These are phyloP conservation scores for Perdita meconis DNA, from an alignment of 2,888 invertebrate genomes.

Conservation along the genomic window DNA sequence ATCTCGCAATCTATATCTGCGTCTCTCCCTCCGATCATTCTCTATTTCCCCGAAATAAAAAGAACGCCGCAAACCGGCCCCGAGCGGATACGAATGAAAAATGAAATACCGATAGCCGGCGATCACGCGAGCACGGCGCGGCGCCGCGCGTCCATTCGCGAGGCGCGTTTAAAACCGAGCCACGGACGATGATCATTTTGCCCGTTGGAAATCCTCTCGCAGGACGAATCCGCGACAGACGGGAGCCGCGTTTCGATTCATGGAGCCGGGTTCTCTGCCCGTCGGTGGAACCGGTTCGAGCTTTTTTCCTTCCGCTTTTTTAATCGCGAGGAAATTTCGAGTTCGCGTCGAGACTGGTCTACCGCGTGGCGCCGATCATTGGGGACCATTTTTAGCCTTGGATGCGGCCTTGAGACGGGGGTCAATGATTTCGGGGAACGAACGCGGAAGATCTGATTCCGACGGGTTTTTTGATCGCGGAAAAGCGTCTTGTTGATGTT, in stretches of 20 bases:
- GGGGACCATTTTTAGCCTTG: too few species aligned
- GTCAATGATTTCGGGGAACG: conserved; percentile 5
- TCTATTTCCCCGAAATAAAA: background rate
- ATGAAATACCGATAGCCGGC: conserved; percentile 2
- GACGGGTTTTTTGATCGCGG: too few species aligned
- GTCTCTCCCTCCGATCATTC: background rate
- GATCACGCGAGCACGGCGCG: background rate
- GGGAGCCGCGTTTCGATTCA: too few species aligned
- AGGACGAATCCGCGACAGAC: conserved; percentile 33
- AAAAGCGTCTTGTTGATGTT: too few species aligned
- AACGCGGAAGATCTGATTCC: conserved; percentile 54
- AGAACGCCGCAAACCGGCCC: background rate
- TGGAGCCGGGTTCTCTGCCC: conserved; percentile 40
- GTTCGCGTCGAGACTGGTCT: conserved; percentile 5
- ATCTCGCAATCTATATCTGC: background rate
- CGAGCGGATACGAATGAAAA: background rate
- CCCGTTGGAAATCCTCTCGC: background rate
- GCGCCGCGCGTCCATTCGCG: too few species aligned
- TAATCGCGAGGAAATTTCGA: conserved; percentile 32
- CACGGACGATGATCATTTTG: too few species aligned
- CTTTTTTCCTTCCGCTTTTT: background rate
- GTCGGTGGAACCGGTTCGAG: conserved; percentile 46
- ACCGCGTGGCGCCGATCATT: too few species aligned
- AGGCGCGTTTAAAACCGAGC: too few species aligned
- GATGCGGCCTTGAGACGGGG: background rate